A percentile compares a stretch with the other conserved stretches of the same genome.
Evolutionary conservation across 2,113 vertebrate genomes (phyloP).

Genomic region (Orthochromis malagaraziensis): DNA sequence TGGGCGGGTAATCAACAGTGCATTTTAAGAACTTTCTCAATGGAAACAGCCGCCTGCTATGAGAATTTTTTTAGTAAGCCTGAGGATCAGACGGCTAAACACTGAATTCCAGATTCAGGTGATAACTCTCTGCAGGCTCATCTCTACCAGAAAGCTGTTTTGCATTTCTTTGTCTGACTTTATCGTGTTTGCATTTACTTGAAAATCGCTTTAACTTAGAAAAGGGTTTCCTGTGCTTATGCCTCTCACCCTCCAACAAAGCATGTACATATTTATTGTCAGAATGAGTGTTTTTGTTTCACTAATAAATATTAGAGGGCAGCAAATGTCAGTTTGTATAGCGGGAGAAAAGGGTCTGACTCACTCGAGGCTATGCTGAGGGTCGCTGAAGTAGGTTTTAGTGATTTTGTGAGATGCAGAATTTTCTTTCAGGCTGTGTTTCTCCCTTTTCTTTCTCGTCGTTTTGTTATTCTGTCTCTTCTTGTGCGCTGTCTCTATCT

Average conservation of each 20-base stretch:
- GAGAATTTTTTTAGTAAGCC: background rate
- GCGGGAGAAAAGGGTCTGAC: conserved; percentile 3
- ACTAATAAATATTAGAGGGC: background rate
- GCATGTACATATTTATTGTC: background rate
- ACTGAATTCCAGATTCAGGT: background rate
- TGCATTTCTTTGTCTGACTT: background rate
- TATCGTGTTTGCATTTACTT: background rate
- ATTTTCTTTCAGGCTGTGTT: background rate
- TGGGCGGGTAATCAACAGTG: background rate
- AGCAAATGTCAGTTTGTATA: background rate
- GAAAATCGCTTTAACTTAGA: background rate
- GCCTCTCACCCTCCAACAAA: background rate
- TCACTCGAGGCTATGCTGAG: background rate
- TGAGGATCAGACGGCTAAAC: background rate
- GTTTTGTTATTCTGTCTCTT: background rate
- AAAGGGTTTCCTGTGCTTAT: background rate
- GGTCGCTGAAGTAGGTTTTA: background rate
- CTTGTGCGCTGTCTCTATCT: background rate
- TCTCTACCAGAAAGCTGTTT: background rate
- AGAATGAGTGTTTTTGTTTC: background rate
- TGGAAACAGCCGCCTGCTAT: background rate
- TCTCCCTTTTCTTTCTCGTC: background rate
- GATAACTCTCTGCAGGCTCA: background rate
- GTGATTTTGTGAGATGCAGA: background rate
- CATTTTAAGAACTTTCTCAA: background rate